These are phyloP conservation scores for Clarias pachynema DNA, from an alignment of 2,797 vertebrate genomes.

Conservation along the genomic window DNA sequence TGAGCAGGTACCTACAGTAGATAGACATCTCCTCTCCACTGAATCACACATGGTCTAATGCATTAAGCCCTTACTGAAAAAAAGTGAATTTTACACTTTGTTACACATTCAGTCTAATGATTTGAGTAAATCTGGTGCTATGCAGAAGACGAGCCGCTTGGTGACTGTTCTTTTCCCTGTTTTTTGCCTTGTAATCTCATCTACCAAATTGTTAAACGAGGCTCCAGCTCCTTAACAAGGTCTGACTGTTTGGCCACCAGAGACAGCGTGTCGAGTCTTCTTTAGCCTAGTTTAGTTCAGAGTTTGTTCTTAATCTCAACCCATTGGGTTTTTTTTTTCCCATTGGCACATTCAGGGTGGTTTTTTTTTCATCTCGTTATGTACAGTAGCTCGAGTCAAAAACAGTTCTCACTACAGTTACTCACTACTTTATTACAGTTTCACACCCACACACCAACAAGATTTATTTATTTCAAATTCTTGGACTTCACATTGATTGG, in stretches of 20 bases:
- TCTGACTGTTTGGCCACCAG: background rate
- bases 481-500: background rate
- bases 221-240: background rate
- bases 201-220: background rate
- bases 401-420: background rate
- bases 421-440: background rate
- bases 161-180: too few species aligned
- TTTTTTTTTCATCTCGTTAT: background rate
- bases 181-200: background rate
- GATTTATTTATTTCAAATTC: background rate
- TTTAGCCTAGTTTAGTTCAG: background rate
- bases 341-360: background rate
- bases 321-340: background rate
- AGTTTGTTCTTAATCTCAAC: conserved; percentile 6
- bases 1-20: background rate
- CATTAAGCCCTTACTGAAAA: background rate
- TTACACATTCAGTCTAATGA: background rate
- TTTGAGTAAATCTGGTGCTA: background rate
- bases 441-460: background rate
- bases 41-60: background rate
- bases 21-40: background rate
- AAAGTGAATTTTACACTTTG: background rate
- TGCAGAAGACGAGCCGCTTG: background rate
- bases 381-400: background rate
- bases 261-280: background rate